Evolutionary conservation across 2,888 invertebrate genomes (phyloP).

Genomic region (Bellardia bayeri): DNA sequence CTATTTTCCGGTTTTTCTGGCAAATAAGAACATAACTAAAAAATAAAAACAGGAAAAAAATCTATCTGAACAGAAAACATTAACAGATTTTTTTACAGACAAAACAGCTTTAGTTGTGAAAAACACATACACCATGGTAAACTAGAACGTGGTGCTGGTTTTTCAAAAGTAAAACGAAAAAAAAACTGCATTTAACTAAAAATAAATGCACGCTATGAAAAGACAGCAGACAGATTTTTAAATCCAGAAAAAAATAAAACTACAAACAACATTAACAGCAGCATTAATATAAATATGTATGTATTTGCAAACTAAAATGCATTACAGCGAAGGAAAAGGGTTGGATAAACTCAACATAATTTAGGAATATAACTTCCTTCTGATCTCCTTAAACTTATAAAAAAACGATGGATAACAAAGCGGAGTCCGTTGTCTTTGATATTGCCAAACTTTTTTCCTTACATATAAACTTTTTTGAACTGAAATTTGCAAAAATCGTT

Average conservation of each 20-base stretch:
- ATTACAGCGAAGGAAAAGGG: slow-evolving; percentile 32
- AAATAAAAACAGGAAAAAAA: slow-evolving; percentile 12
- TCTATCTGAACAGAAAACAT: slow-evolving; percentile 7
- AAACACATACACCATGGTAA: slow-evolving; percentile 42
- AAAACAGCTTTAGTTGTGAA: slow-evolving; percentile 50
- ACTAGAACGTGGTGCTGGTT: slow-evolving; percentile 64
- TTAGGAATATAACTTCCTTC: too few relatives aligned
- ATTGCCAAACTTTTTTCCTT: too few relatives aligned
- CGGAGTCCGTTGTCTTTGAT: too few relatives aligned
- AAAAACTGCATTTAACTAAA: slow-evolving; percentile 34
- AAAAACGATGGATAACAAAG: too few relatives aligned
- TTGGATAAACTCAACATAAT: background rate
- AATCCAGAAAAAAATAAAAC: slow-evolving; percentile 28
- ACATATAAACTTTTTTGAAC: too few relatives aligned
- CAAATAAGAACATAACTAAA: slow-evolving; percentile 49
- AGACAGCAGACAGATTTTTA: slow-evolving; percentile 55
- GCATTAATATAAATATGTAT: slow-evolving; percentile 35
- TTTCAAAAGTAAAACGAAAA: slow-evolving; percentile 7
- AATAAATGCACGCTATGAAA: slow-evolving; percentile 41
- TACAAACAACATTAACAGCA: slow-evolving; percentile 17
- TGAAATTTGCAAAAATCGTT: too few relatives aligned
- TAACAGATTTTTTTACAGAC: slow-evolving; percentile 48
- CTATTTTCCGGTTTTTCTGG: slow-evolving; percentile 71
- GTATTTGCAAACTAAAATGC: slow-evolving; percentile 9
- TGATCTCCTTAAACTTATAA: too few relatives aligned